phyloP scores from a whole-genome alignment of 1,140 invertebrate genomes.

The Patella vulgata region DNA sequence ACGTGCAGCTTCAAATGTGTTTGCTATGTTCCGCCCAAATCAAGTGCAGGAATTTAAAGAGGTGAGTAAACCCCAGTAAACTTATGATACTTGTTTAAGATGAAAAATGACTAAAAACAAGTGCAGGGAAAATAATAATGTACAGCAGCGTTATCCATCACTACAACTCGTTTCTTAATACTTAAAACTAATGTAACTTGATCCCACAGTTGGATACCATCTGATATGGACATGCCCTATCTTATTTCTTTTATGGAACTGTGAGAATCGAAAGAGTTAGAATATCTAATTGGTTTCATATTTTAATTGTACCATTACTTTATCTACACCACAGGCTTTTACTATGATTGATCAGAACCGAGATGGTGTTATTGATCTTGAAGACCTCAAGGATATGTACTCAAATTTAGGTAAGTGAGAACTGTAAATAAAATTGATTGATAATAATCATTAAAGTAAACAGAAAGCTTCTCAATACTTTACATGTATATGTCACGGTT shows the following conservation, averaged over 20 bases:
- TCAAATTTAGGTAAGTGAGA: constrained; percentile 82
- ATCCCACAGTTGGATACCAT: not conserved
- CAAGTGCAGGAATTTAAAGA: constrained; percentile 30
- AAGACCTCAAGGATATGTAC: constrained; percentile 94
- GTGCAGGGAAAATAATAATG: too few relatives aligned
- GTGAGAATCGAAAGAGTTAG: too few relatives aligned
- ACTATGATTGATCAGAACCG: constrained; percentile 98
- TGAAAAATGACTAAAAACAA: too few relatives aligned
- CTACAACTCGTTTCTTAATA: too few relatives aligned
- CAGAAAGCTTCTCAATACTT: too few relatives aligned
- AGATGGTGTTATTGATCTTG: constrained; percentile 96
- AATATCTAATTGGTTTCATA: too few relatives aligned
- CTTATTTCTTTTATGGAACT: too few relatives aligned
- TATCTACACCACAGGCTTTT: constrained; percentile 81
- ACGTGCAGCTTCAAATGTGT: constrained; percentile 19
- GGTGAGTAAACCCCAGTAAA: constrained; percentile 1
- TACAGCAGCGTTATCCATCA: too few relatives aligned
- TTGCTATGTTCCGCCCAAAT: constrained; percentile 24
- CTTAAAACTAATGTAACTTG: too few relatives aligned
- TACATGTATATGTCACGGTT: too few relatives aligned
- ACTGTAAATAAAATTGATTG: not conserved
- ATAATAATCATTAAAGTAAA: not conserved
- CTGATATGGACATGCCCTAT: too few relatives aligned
- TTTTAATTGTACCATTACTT: too few relatives aligned
- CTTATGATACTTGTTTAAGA: not conserved